Evolutionary conservation across 2,888 invertebrate genomes (phyloP).

Genomic region (Erynnis tages): DNA sequence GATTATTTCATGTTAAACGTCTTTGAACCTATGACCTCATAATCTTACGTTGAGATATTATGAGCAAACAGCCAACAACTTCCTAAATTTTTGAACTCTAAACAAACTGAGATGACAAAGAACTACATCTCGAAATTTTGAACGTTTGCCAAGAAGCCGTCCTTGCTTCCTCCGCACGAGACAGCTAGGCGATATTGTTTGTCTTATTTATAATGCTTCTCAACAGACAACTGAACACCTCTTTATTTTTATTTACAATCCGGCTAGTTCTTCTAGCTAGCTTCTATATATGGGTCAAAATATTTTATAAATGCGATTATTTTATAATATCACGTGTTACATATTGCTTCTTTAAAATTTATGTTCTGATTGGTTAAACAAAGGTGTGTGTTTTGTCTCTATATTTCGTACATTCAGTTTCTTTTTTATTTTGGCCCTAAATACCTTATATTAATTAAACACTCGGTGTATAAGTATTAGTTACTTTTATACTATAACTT

Average conservation of each 20-base stretch:
- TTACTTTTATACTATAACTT: too few relatives aligned
- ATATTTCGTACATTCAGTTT: too few relatives aligned
- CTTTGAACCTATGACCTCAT: conserved; percentile 34
- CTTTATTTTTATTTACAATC: conserved; percentile 10
- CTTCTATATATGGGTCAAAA: background rate
- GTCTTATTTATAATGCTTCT: conserved; percentile 25
- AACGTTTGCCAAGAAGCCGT: conserved; percentile 54
- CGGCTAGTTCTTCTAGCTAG: background rate
- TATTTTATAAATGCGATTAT: too few relatives aligned
- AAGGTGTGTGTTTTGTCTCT: too few relatives aligned
- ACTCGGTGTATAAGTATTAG: too few relatives aligned
- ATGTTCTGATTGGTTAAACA: too few relatives aligned
- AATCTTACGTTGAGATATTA: conserved; percentile 32
- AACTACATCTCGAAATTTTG: conserved; percentile 53
- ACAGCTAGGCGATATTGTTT: conserved; percentile 54
- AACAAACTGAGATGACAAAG: conserved; percentile 38
- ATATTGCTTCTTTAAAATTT: too few relatives aligned
- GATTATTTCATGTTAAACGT: conserved; percentile 1
- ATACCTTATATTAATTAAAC: too few relatives aligned
- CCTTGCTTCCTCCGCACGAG: conserved; percentile 57
- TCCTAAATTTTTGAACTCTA: conserved; percentile 35
- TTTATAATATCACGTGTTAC: too few relatives aligned
- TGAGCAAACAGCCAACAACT: conserved; percentile 29
- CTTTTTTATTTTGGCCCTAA: too few relatives aligned
- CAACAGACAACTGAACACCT: conserved; percentile 4